Conservation (phyloP, 2,113 vertebrate genomes). For the Chionis minor region DNA sequence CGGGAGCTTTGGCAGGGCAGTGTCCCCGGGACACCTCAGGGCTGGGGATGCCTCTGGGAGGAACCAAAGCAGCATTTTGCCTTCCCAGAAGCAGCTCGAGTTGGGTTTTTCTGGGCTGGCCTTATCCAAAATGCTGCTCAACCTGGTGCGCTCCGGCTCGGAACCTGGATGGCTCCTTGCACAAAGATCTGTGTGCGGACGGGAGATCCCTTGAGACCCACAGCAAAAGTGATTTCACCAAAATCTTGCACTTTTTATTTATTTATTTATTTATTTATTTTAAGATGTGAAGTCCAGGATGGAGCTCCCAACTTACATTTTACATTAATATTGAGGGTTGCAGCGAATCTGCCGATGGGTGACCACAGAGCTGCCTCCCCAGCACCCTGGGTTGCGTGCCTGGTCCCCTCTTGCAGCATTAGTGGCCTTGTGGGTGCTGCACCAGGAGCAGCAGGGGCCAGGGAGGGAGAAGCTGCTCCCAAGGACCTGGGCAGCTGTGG, state of each 20-base stretch:
- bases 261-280: too few relatives aligned
- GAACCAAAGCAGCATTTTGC: background rate
- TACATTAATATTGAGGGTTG: background rate
- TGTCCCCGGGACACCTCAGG: background rate
- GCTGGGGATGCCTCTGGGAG: background rate
- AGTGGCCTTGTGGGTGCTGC: background rate
- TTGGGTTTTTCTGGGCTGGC: background rate
- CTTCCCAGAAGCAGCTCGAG: background rate
- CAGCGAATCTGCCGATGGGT: background rate
- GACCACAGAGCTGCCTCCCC: background rate
- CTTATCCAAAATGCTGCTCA: background rate
- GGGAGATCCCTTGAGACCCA: background rate
- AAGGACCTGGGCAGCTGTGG: background rate
- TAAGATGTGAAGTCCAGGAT: background rate
- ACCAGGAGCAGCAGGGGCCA: background rate
- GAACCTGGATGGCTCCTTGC: background rate
- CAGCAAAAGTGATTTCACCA: background rate
- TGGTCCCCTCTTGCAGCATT: background rate
- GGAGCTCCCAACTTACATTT: background rate
- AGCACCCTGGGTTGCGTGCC: background rate
- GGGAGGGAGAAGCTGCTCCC: background rate
- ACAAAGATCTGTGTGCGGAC: accelerated
- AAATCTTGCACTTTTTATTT: background rate
- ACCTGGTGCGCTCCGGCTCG: accelerated
- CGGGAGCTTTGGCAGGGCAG: background rate